phyloP scores from a whole-genome alignment of 2,797 vertebrate genomes.

The Sciurus vulgaris region DNA sequence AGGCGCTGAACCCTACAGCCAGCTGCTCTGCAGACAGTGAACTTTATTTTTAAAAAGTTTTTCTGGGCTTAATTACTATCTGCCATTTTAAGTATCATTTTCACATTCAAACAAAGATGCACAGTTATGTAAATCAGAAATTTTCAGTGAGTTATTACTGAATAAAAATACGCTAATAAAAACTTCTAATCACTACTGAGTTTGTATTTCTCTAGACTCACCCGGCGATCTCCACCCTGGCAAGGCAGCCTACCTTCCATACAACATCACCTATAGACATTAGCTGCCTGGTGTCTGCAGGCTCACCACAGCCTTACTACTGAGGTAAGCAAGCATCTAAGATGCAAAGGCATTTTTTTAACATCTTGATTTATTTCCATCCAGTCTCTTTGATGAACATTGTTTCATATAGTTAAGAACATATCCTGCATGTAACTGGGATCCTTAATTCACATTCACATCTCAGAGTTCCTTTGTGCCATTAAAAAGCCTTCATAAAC shows the following conservation, averaged over 20 bases:
- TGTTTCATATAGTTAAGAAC: too few relatives aligned
- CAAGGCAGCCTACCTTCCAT: not conserved
- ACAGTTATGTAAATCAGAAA: constrained; percentile 58
- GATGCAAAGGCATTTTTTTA: not conserved
- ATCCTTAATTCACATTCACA: too few relatives aligned
- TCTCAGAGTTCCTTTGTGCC: too few relatives aligned
- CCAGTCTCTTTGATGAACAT: too few relatives aligned
- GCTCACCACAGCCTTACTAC: not conserved
- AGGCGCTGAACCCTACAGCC: not conserved
- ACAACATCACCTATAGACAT: not conserved
- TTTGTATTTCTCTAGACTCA: not conserved
- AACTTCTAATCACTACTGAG: not conserved
- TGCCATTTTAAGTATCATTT: constrained; percentile 12
- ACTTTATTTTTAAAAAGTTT: not conserved
- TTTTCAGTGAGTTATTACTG: constrained; percentile 7
- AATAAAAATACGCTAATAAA: constrained; percentile 45
- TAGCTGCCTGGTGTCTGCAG: not conserved
- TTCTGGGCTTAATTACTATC: not conserved
- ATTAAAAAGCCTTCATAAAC: too few relatives aligned
- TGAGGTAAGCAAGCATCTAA: constrained; percentile 51
- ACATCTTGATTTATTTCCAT: too few relatives aligned
- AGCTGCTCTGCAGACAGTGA: accelerated
- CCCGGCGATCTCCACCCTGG: constrained; percentile 48
- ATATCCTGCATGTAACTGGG: too few relatives aligned
- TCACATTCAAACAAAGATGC: constrained; percentile 13